A percentile compares a stretch with the other conserved stretches of the same genome.
Evolutionary conservation across 2,113 vertebrate species (phyloP).

Genomic region (Platichthys stellatus): DNA sequence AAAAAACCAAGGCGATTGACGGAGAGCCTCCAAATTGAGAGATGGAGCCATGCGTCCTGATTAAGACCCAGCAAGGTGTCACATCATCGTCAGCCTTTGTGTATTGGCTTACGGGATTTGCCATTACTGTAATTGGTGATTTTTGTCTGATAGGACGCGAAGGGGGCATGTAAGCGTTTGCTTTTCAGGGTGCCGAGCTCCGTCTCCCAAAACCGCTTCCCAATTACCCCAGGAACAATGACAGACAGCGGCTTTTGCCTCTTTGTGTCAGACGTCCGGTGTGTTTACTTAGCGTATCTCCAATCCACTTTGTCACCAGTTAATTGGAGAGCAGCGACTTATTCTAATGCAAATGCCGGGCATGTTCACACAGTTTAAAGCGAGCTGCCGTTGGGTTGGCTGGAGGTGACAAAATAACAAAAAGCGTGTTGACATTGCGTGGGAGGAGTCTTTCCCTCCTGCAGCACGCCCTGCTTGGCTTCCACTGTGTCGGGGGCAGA

Average conservation of each 20-base stretch:
- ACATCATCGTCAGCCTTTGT: constrained; percentile 60
- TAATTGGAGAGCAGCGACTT: constrained; percentile 75
- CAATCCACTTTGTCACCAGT: constrained; percentile 69
- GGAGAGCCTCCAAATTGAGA: constrained; percentile 53
- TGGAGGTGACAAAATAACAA: constrained; percentile 45
- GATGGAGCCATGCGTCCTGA: constrained; percentile 56
- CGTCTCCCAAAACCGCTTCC: constrained; percentile 46
- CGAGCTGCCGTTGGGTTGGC: constrained; percentile 36
- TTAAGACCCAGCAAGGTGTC: constrained; percentile 60
- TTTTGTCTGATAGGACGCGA: constrained; percentile 53
- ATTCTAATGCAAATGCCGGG: constrained; percentile 74
- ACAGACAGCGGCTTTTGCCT: constrained; percentile 65
- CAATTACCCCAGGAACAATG: constrained; percentile 72
- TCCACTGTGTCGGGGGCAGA: background rate
- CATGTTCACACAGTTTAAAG: constrained; percentile 64
- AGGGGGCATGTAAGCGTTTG: constrained; percentile 52
- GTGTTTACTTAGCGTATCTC: constrained; percentile 68
- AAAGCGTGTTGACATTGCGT: constrained; percentile 1
- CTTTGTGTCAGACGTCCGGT: constrained; percentile 69
- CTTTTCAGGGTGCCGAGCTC: constrained; percentile 47
- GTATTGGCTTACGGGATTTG: constrained; percentile 49
- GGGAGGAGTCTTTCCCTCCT: constrained; percentile 2
- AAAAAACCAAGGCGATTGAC: constrained; percentile 14
- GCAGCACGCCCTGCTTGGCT: background rate
- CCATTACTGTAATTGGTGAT: constrained; percentile 79